Percentiles rank a stretch among this genome's conserved stretches.
Evolutionary conservation across 2,113 vertebrate genomes (phyloP).

Genomic region (Peromyscus maniculatus): DNA sequence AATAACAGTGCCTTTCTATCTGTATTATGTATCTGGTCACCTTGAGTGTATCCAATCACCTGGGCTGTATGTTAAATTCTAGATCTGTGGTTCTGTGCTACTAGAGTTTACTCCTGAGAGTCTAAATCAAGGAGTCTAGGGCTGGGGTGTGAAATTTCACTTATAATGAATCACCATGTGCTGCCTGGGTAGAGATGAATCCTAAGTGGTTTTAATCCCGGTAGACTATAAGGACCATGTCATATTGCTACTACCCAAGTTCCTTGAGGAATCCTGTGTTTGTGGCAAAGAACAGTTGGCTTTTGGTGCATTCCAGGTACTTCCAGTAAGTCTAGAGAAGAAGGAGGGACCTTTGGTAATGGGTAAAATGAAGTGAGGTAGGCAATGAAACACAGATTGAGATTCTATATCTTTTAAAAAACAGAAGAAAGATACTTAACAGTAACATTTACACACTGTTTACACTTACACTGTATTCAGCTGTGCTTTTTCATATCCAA

Average conservation of each 20-base stretch:
- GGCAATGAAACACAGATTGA: not conserved
- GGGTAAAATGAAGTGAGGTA: not conserved
- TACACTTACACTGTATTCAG: not conserved
- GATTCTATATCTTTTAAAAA: not conserved
- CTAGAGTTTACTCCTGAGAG: too few relatives aligned
- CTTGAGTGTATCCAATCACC: not conserved
- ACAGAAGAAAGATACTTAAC: not conserved
- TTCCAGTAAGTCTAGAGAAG: not conserved
- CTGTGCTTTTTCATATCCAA: not conserved
- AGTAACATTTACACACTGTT: not conserved
- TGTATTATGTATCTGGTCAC: not conserved
- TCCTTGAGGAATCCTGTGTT: not conserved
- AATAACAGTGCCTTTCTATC: not conserved
- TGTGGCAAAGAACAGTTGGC: not conserved
- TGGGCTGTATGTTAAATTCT: not conserved
- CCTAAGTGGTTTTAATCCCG: not conserved
- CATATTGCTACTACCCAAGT: not conserved
- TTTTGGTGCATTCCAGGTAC: not conserved
- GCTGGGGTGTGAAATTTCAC: not conserved
- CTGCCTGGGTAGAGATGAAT: not conserved
- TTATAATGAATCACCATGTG: not conserved
- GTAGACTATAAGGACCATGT: accelerated
- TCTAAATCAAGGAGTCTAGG: accelerated
- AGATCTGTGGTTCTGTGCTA: accelerated
- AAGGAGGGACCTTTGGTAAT: not conserved